These are phyloP conservation scores for Wasmannia auropunctata DNA, from an alignment of 1,140 invertebrate species.

Conservation along the genomic window DNA sequence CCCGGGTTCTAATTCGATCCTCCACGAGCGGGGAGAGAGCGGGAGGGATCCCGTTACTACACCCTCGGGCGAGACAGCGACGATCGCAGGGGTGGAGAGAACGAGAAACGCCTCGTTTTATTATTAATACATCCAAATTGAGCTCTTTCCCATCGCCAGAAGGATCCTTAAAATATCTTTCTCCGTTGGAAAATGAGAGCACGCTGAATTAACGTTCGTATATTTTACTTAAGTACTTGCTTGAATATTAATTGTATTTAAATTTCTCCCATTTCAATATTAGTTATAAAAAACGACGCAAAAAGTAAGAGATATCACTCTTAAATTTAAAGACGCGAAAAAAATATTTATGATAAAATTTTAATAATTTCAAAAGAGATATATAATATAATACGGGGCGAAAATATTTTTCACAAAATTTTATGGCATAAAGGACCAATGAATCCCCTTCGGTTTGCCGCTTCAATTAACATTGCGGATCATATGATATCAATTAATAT, in stretches of 20 bases:
- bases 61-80: slow-evolving; percentile 47
- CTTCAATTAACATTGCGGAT: background rate
- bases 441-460: background rate
- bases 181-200: background rate
- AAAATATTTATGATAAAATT: background rate
- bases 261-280: background rate
- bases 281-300: background rate
- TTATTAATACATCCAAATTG: slow-evolving; percentile 53
- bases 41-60: slow-evolving; percentile 32
- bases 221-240: background rate
- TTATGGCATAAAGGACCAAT: background rate
- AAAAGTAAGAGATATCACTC: background rate
- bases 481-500: background rate
- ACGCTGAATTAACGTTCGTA: background rate
- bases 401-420: background rate
- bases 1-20: slow-evolving; percentile 81
- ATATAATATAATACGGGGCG: background rate
- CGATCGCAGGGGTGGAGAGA: background rate
- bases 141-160: background rate
- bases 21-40: slow-evolving; percentile 37
- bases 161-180: background rate
- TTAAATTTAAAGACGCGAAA: background rate
- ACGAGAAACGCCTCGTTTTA: slow-evolving; percentile 27
- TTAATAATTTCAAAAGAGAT: background rate
- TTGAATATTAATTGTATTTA: background rate